A percentile compares a stretch with the other conserved stretches of the same genome.
Evolutionary conservation across 1,140 invertebrate genomes (phyloP).

Genomic region (Colletes gigas): DNA sequence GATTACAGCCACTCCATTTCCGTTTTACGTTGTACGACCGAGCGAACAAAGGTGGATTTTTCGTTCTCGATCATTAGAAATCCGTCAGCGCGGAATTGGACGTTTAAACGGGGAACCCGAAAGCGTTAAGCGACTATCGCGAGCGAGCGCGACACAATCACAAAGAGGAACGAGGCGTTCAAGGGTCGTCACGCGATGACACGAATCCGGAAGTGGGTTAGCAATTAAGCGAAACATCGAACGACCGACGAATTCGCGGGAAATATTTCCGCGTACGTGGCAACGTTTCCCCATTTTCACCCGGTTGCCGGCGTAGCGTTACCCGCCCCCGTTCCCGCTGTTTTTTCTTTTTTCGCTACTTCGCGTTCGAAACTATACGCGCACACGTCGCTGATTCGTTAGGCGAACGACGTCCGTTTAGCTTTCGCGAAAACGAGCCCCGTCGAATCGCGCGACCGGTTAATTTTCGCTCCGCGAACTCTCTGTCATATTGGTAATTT

Average conservation of each 20-base stretch:
- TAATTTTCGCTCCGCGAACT: constrained; percentile 29
- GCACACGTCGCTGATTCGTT: not conserved
- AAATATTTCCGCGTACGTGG: constrained; percentile 43
- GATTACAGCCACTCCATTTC: no score
- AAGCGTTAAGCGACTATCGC: not conserved
- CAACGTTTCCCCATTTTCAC: constrained; percentile 6
- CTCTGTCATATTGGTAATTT: constrained; percentile 45
- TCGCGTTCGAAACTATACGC: constrained; percentile 25
- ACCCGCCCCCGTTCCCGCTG: not conserved
- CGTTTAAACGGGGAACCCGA: not conserved
- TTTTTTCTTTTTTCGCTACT: not conserved
- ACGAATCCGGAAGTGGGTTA: constrained; percentile 4
- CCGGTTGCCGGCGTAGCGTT: not conserved
- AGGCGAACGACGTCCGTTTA: not conserved
- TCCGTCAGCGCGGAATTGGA: not conserved
- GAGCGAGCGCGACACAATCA: not conserved
- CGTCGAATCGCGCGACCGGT: constrained; percentile 11
- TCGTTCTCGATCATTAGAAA: not conserved
- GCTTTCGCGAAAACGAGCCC: not conserved
- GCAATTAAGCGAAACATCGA: constrained; percentile 30
- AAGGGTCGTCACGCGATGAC: constrained; percentile 7
- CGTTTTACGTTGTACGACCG: no score
- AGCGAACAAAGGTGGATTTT: not conserved
- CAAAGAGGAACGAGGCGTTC: not conserved
- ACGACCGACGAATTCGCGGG: constrained; percentile 47